Evolutionary conservation across 2,888 invertebrate genomes (phyloP), one percentile per base, ranked within the genome.

Genomic region (Acleris holmiana): DNA sequence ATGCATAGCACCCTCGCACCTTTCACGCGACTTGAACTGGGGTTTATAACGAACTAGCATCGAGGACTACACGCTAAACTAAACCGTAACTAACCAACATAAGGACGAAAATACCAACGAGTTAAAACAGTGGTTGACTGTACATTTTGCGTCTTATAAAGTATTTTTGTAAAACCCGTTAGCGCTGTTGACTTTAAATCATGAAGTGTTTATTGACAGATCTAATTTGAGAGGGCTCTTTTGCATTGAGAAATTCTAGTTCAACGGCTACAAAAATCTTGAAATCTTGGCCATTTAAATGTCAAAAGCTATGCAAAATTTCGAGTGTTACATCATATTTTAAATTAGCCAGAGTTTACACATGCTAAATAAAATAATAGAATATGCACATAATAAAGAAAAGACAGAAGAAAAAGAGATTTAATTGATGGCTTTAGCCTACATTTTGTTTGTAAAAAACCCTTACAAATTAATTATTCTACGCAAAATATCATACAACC

Each of bases 31-130:
- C 21, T 40, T 17, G 25, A 49, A 49, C n/a, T 74, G 57, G 73
- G 71, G 74, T 68, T 69, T 68, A 75, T 83, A 83, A 86, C 82
- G 83, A 86, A 82, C 81, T 40, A 46, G 55, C 56, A 29, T 13
- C 46, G 21, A 1, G 3, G 0, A 7, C n/a, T 6, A 35, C 3
- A 25, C 25, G 18, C 17, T 4, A 50, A 15, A 50, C 8, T 23
- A 21, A 41, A 23, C 50, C 25, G 18, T 50, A 59, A 18, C 18
- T 3, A 4, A 47, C 25, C 7, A 7, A 0, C 2, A 8, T 47
- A 47, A 47, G 47, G 47, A 25, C 5, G 18, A 47, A 5, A 47
- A 29, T 56, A 29, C 25, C 1, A 29, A 23, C 6, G 1, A 7
- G 15, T 0, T 21, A 47, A 13, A 18, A 7, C 23, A 23, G 47